These are phyloP conservation scores for Egretta garzetta DNA, from an alignment of 2,113 vertebrate species.

Conservation along the genomic window DNA sequence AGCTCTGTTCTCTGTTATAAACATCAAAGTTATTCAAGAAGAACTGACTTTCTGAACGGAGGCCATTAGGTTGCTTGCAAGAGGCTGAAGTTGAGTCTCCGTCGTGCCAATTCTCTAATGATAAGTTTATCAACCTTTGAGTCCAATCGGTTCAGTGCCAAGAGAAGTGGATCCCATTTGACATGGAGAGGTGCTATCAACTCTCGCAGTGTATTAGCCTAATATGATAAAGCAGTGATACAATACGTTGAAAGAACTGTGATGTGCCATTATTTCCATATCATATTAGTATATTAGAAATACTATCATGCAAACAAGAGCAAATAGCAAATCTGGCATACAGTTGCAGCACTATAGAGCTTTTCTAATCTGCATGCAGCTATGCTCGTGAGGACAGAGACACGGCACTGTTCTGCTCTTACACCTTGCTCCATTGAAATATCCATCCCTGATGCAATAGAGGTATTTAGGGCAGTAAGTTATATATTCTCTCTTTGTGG, in stretches of 20 bases:
- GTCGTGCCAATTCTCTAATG: constrained; percentile 82
- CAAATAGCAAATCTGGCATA: constrained; percentile 76
- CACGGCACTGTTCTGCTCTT: constrained; percentile 45
- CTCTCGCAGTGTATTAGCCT: constrained; percentile 86
- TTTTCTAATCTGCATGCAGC: constrained; percentile 78
- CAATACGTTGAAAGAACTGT: constrained; percentile 82
- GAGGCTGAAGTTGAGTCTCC: constrained; percentile 82
- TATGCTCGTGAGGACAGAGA: constrained; percentile 59
- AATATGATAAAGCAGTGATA: constrained; percentile 87
- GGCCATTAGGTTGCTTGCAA: constrained; percentile 83
- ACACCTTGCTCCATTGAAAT: constrained; percentile 19
- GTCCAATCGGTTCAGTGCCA: constrained; percentile 84
- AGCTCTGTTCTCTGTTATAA: constrained; percentile 79
- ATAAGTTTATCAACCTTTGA: constrained; percentile 84
- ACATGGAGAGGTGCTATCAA: constrained; percentile 85
- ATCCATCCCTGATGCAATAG: constrained; percentile 52
- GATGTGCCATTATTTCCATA: constrained; percentile 77
- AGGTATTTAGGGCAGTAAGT: constrained; percentile 34
- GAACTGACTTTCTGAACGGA: constrained; percentile 75
- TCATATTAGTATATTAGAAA: constrained; percentile 79
- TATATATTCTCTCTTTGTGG: constrained; percentile 36
- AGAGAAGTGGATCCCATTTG: constrained; percentile 85
- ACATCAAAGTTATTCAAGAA: constrained; percentile 78
- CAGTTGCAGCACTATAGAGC: constrained; percentile 72
- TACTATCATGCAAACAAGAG: constrained; percentile 80